Percentiles rank a stretch among this genome's conserved stretches.
Evolutionary conservation across 2,113 vertebrate genomes (phyloP).

Genomic region (Gadus chalcogrammus): DNA sequence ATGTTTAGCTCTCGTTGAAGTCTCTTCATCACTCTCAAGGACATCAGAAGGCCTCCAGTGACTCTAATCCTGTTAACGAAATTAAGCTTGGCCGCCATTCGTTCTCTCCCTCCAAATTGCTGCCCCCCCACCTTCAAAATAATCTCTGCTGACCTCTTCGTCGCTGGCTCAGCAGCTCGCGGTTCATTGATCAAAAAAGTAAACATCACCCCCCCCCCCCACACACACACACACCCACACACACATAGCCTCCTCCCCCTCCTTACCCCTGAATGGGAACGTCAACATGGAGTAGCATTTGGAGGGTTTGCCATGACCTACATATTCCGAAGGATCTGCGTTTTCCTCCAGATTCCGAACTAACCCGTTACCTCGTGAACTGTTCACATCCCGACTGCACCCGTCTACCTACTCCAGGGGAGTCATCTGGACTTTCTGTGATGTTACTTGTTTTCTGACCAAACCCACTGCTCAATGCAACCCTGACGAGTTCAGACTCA

Average conservation of each 20-base stretch:
- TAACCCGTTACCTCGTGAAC: conserved; percentile 38
- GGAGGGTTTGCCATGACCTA: conserved; percentile 41
- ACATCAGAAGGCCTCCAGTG: conserved; percentile 18
- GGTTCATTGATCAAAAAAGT: conserved; percentile 60
- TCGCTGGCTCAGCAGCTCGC: conserved; percentile 15
- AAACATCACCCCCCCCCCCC: conserved; percentile 24
- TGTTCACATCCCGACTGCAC: conserved; percentile 1
- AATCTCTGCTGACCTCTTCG: conserved; percentile 31
- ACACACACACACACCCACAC: no score
- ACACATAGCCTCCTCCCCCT: no score
- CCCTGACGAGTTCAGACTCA: neutral
- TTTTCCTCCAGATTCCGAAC: conserved; percentile 28
- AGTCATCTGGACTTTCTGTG: neutral
- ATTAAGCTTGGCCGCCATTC: conserved; percentile 37
- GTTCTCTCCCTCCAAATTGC: conserved; percentile 19
- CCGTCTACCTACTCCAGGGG: neutral
- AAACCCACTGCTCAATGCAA: neutral
- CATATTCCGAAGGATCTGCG: no score
- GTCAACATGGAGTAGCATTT: conserved; percentile 42
- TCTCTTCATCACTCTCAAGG: conserved; percentile 8
- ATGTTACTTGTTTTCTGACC: neutral
- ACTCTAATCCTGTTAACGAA: conserved; percentile 56
- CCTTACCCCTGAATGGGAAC: conserved; percentile 46
- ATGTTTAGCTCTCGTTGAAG: neutral
- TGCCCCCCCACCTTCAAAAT: no score